Evolutionary conservation across 2,888 invertebrate genomes (phyloP).

Genomic region (Drosophila neutralis): DNA sequence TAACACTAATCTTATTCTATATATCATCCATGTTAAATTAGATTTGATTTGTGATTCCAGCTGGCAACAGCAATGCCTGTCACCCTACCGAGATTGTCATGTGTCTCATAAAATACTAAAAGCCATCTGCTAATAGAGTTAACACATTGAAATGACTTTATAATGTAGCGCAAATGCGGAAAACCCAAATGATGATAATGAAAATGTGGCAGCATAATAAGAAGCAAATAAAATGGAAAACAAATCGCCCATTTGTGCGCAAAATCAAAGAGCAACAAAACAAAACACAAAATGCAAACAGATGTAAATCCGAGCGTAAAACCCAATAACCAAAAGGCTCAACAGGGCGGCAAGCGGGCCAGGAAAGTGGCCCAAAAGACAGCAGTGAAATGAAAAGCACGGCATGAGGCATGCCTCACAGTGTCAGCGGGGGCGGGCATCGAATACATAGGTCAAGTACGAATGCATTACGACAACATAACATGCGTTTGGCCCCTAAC

Average conservation of each 20-base stretch:
- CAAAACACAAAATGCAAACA: slow-evolving; percentile 70
- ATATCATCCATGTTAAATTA: neutral
- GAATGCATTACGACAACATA: slow-evolving; percentile 50
- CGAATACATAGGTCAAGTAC: slow-evolving; percentile 63
- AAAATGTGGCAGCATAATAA: slow-evolving; percentile 49
- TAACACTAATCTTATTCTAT: neutral
- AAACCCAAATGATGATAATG: slow-evolving; percentile 46
- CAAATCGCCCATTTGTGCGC: slow-evolving; percentile 69
- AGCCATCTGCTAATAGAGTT: slow-evolving; percentile 54
- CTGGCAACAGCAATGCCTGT: neutral
- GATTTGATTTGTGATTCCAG: neutral
- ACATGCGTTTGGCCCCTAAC: slow-evolving; percentile 32
- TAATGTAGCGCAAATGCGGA: slow-evolving; percentile 28
- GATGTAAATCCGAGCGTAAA: slow-evolving; percentile 78
- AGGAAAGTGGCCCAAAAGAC: slow-evolving; percentile 47
- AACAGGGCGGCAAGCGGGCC: slow-evolving; percentile 39
- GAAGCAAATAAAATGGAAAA: slow-evolving; percentile 58
- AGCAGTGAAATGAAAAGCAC: slow-evolving; percentile 64
- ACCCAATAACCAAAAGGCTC: slow-evolving; percentile 68
- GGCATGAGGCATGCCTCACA: slow-evolving; percentile 56
- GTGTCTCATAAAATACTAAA: neutral
- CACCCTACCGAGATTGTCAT: neutral
- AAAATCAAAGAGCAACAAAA: slow-evolving; percentile 25
- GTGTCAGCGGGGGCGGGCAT: slow-evolving; percentile 61
- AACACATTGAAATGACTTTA: slow-evolving; percentile 39